A percentile compares a stretch with the other conserved stretches of the same genome.
Conservation (phyloP, 2,888 invertebrate genomes). For the Nipponacmea schrenckii region DNA sequence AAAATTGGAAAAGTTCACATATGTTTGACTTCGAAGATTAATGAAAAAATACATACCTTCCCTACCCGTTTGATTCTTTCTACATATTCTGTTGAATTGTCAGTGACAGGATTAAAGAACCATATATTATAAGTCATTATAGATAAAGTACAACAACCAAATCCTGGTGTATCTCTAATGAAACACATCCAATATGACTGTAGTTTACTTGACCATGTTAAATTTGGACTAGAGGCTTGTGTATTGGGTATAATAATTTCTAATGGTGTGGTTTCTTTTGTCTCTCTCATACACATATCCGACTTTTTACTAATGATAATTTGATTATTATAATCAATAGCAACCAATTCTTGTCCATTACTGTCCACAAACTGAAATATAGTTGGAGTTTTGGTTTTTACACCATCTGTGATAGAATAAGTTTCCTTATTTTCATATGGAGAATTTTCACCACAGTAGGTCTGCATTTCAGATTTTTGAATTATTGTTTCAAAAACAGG, state of each 20-base stretch:
- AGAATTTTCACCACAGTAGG: too few species aligned
- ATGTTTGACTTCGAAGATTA: too few species aligned
- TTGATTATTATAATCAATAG: neutral
- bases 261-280: too few species aligned
- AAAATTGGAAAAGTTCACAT: too few species aligned
- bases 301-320: neutral
- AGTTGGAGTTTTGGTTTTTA: neutral
- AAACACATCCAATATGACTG: neutral
- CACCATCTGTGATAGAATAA: too few species aligned
- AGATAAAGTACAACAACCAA: slow-evolving; percentile 17
- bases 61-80: slow-evolving; percentile 34
- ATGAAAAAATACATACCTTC: slow-evolving; percentile 27
- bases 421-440: too few species aligned
- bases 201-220: too few species aligned
- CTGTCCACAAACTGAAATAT: neutral
- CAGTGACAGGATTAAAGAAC: slow-evolving; percentile 41
- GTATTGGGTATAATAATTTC: too few species aligned
- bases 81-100: slow-evolving; percentile 30
- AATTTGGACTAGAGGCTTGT: too few species aligned
- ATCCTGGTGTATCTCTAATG: neutral
- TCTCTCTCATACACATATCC: neutral
- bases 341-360: neutral
- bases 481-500: too few species aligned
- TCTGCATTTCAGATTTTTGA: too few species aligned
- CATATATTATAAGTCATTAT: slow-evolving; percentile 48